Conservation (phyloP, 2,113 vertebrate species). For the Hippocampus comes region DNA sequence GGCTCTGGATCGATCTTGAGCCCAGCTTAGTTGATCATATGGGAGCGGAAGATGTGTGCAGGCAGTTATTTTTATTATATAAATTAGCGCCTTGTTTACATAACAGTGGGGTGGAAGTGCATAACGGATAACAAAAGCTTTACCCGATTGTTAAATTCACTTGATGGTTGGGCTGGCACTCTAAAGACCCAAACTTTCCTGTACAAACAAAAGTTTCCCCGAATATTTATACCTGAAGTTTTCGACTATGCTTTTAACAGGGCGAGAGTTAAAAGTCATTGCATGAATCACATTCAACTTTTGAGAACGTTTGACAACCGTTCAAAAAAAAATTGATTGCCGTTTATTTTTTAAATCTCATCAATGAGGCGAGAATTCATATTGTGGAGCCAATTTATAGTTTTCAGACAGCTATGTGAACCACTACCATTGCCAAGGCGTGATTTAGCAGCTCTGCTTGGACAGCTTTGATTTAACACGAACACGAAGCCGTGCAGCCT, state of each 20-base stretch:
- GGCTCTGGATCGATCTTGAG: no score
- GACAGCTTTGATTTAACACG: constrained; percentile 9
- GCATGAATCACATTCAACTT: neutral
- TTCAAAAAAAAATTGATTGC: neutral
- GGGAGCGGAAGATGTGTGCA: no score
- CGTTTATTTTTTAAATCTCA: neutral
- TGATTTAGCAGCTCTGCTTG: neutral
- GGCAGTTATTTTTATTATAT: no score
- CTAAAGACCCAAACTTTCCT: no score
- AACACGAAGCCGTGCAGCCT: constrained; percentile 22
- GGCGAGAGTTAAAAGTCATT: neutral
- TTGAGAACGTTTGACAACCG: neutral
- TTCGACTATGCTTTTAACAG: neutral
- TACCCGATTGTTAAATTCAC: no score
- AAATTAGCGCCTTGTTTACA: no score
- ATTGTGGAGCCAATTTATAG: neutral
- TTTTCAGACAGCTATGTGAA: neutral
- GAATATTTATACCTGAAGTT: no score
- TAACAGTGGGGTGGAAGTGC: no score
- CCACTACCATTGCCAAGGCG: neutral
- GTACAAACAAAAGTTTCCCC: no score
- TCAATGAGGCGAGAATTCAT: no score
- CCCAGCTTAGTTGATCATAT: neutral
- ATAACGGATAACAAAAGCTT: no score
- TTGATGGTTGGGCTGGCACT: no score